A percentile compares a stretch with the other conserved stretches of the same genome.
phyloP scores from a whole-genome alignment of 2,797 vertebrate species.

The Malacoctenus gilli region DNA sequence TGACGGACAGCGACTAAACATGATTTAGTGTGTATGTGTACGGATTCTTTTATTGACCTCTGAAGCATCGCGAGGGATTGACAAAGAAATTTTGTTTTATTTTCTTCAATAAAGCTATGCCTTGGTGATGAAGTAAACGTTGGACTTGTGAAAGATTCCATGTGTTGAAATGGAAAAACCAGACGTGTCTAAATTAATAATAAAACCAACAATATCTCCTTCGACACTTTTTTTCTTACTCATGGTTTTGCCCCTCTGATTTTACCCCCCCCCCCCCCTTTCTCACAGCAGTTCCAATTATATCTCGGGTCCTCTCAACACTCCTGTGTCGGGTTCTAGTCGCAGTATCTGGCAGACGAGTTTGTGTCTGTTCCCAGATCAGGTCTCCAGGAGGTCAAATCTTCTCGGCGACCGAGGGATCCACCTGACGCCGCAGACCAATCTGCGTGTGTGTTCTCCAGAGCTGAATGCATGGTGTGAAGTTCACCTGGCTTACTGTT shows the following conservation, averaged over 20 bases:
- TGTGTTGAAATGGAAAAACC: slow-evolving; percentile 71
- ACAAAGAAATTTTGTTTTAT: slow-evolving; percentile 50
- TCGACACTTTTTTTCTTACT: slow-evolving; percentile 52
- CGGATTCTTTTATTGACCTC: slow-evolving; percentile 69
- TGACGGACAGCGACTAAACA: slow-evolving; percentile 49
- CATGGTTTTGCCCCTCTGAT: slow-evolving; percentile 46
- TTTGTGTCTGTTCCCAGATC: slow-evolving; percentile 11
- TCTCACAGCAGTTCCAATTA: slow-evolving; percentile 17
- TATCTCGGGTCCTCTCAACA: slow-evolving; percentile 10
- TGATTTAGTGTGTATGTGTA: slow-evolving; percentile 63
- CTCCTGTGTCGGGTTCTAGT: not conserved
- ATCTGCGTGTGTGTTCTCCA: slow-evolving; percentile 51
- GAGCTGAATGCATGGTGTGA: slow-evolving; percentile 81
- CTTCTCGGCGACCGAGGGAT: slow-evolving; percentile 50
- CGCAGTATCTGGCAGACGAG: too few species aligned
- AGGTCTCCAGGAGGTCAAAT: slow-evolving; percentile 48
- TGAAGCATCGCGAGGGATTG: slow-evolving; percentile 38
- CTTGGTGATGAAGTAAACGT: slow-evolving; percentile 68
- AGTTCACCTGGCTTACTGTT: slow-evolving; percentile 75
- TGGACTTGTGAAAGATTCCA: slow-evolving; percentile 72
- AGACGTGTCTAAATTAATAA: slow-evolving; percentile 74
- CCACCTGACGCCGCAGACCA: slow-evolving; percentile 41
- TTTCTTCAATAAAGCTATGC: slow-evolving; percentile 57
- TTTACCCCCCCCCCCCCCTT: slow-evolving; percentile 18
- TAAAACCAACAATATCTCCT: slow-evolving; percentile 77